Evolutionary conservation across 2,888 invertebrate species (phyloP).

Genomic region (Chamaedrilus cognettii): DNA sequence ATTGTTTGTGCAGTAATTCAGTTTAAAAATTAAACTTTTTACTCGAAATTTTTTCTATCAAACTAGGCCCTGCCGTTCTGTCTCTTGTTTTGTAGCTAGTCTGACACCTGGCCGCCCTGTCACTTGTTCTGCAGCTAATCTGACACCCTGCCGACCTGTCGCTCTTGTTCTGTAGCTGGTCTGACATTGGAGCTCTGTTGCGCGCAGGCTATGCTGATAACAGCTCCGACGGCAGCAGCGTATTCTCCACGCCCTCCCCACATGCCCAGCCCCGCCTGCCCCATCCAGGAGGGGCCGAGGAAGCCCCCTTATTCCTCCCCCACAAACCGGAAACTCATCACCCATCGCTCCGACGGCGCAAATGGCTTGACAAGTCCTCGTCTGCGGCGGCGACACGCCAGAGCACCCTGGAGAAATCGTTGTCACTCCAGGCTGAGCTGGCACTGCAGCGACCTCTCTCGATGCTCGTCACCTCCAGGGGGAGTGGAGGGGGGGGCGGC

Average conservation of each 20-base stretch:
- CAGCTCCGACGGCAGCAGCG: constrained; percentile 48
- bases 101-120: too few species aligned
- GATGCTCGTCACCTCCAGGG: constrained; percentile 51
- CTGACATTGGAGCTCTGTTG: too few species aligned
- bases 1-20: too few species aligned
- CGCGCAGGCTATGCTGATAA: too few species aligned
- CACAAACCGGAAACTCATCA: constrained; percentile 60
- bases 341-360: constrained; percentile 60
- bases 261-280: constrained; percentile 28
- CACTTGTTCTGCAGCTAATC: too few species aligned
- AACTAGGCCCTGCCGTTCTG: too few species aligned
- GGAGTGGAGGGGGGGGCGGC: neutral
- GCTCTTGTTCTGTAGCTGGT: too few species aligned
- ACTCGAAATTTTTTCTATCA: too few species aligned
- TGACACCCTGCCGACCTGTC: too few species aligned
- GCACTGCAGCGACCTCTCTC: constrained; percentile 55
- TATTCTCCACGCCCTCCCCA: constrained; percentile 48
- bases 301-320: constrained; percentile 33
- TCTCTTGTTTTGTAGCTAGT: too few species aligned
- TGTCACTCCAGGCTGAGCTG: constrained; percentile 58
- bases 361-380: constrained; percentile 9
- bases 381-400: constrained; percentile 38
- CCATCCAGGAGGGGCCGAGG: neutral
- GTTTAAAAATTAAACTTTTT: too few species aligned
- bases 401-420: constrained; percentile 61